These are phyloP conservation scores for Mythimna ferrago DNA, from an alignment of 2,888 invertebrate genomes.

Conservation along the genomic window DNA sequence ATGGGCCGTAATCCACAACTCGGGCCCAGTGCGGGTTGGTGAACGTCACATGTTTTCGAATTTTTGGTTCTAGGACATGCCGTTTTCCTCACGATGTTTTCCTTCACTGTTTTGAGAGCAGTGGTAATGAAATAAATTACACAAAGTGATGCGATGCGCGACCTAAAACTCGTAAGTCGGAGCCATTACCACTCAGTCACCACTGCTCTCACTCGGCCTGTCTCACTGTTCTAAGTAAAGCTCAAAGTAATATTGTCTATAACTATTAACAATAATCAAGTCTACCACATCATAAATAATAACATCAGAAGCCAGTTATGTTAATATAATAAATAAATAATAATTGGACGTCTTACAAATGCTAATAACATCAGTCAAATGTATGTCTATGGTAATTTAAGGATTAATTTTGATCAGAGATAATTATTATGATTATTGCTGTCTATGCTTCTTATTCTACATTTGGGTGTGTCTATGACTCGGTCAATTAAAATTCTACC, in stretches of 20 bases:
- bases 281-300: slow-evolving; percentile 10
- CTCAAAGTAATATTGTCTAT: slow-evolving; percentile 9
- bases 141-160: too few relatives aligned
- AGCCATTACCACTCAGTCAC: too few relatives aligned
- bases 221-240: too few relatives aligned
- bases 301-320: slow-evolving; percentile 32
- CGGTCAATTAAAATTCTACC: not conserved
- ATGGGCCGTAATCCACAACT: too few relatives aligned
- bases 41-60: too few relatives aligned
- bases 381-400: slow-evolving; percentile 33
- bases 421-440: slow-evolving; percentile 14
- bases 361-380: slow-evolving; percentile 20
- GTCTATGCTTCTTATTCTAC: slow-evolving; percentile 9
- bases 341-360: slow-evolving; percentile 31
- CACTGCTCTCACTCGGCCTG: too few relatives aligned
- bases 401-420: slow-evolving; percentile 15
- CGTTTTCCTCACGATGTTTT: too few relatives aligned
- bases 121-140: too few relatives aligned
- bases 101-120: too few relatives aligned
- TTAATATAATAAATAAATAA: slow-evolving; percentile 36
- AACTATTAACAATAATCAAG: not conserved
- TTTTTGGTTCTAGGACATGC: too few relatives aligned
- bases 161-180: too few relatives aligned
- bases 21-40: too few relatives aligned
- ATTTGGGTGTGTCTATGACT: not conserved